These are phyloP conservation scores for Patella ulyssiponensis DNA, from an alignment of 2,888 invertebrate genomes.

Conservation along the genomic window DNA sequence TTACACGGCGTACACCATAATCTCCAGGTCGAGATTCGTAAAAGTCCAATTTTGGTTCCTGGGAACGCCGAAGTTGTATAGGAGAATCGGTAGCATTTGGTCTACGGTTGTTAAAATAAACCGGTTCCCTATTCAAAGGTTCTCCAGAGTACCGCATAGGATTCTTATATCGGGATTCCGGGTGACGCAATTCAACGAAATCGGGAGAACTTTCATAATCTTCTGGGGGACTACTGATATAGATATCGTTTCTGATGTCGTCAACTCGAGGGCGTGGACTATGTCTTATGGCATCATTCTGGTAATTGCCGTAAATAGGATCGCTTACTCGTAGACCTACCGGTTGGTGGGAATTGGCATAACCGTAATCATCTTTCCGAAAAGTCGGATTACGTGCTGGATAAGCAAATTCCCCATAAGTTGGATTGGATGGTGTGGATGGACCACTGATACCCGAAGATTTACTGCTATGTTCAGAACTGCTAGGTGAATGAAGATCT, in stretches of 20 bases:
- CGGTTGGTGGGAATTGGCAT: neutral
- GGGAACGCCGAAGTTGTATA: conserved; percentile 20
- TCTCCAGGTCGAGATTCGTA: conserved; percentile 38
- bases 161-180: conserved; percentile 31
- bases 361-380: no score
- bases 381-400: conserved; percentile 28
- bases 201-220: conserved; percentile 6
- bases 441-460: conserved; percentile 12
- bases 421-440: conserved; percentile 30
- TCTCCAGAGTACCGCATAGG: conserved; percentile 25
- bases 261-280: conserved; percentile 31
- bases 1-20: conserved; percentile 42
- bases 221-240: neutral
- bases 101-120: neutral
- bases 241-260: conserved; percentile 25
- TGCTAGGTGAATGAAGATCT: conserved; percentile 49
- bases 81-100: conserved; percentile 26
- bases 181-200: conserved; percentile 17
- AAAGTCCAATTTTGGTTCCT: conserved; percentile 23
- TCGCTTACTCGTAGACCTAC: neutral
- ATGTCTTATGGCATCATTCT: conserved; percentile 40
- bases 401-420: conserved; percentile 27
- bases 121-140: conserved; percentile 34
- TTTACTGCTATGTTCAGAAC: conserved; percentile 43
- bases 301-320: conserved; percentile 40